A percentile compares a stretch with the other conserved stretches of the same genome.
phyloP scores from a whole-genome alignment of 1,140 invertebrate genomes.

The Physella acuta region DNA sequence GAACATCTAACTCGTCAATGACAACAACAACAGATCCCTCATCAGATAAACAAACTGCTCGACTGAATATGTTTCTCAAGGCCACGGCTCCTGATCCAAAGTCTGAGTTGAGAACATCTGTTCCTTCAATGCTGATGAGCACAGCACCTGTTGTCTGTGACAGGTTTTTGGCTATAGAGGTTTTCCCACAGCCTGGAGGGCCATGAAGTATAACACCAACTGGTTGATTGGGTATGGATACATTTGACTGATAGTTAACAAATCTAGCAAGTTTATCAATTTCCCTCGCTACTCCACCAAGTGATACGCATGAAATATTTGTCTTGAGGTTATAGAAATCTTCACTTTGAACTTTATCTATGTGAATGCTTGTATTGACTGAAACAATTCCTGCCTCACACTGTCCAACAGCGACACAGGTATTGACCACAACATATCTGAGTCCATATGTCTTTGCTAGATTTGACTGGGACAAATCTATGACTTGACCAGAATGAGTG shows the following conservation, averaged over 20 bases:
- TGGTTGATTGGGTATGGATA: neutral
- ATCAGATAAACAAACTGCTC: constrained; percentile 36
- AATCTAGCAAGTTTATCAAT: no score
- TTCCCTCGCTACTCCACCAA: constrained; percentile 15
- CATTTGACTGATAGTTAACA: no score
- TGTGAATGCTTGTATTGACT: neutral
- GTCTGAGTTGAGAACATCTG: constrained; percentile 46
- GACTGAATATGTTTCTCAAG: constrained; percentile 42
- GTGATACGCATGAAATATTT: neutral
- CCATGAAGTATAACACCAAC: constrained; percentile 48
- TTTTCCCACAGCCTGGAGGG: constrained; percentile 56
- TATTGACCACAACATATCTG: neutral
- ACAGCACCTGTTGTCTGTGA: constrained; percentile 37
- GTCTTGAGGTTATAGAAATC: constrained; percentile 1
- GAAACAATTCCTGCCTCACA: neutral
- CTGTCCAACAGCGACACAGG: no score
- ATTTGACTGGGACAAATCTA: constrained; percentile 3
- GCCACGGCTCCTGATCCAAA: constrained; percentile 51
- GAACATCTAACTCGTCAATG: constrained; percentile 54
- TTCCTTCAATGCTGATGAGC: constrained; percentile 45
- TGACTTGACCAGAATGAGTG: neutral
- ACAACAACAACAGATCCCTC: constrained; percentile 53
- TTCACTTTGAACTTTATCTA: constrained; percentile 14
- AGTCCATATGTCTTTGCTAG: constrained; percentile 12
- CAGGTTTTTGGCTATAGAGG: constrained; percentile 44